phyloP scores from a whole-genome alignment of 2,113 vertebrate species.

The Heliornis fulica region DNA sequence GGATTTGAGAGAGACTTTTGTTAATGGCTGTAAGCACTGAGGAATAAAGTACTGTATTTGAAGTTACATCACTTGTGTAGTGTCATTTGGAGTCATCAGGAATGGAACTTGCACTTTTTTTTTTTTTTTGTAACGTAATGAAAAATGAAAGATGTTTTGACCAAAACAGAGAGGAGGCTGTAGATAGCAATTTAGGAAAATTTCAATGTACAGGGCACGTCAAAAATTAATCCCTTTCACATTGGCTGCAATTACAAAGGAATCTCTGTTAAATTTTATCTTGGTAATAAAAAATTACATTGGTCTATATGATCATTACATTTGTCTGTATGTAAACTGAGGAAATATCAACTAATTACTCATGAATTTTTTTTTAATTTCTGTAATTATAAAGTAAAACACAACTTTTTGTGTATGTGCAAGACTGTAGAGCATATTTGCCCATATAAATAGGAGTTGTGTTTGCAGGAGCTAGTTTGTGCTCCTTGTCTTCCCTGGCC shows the following conservation, averaged over 20 bases:
- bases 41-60: conserved; percentile 53
- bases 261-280: not conserved
- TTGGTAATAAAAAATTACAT: not conserved
- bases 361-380: not conserved
- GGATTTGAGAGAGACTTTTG: conserved; percentile 10
- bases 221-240: not conserved
- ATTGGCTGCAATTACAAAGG: not conserved
- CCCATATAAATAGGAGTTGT: not conserved
- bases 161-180: not conserved
- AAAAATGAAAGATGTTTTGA: not conserved
- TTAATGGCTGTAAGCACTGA: conserved; percentile 38
- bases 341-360: not conserved
- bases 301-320: not conserved
- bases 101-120: too few species aligned
- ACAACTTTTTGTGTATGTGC: not conserved
- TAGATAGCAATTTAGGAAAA: not conserved
- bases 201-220: not conserved
- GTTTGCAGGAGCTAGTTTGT: not conserved
- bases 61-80: not conserved
- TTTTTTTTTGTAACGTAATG: not conserved
- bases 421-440: not conserved
- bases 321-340: not conserved
- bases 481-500: not conserved
- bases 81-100: not conserved
- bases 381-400: not conserved